A percentile compares a stretch with the other conserved stretches of the same genome.
phyloP scores from a whole-genome alignment of 2,113 vertebrate species.

The Epinephelus fuscoguttatus region DNA sequence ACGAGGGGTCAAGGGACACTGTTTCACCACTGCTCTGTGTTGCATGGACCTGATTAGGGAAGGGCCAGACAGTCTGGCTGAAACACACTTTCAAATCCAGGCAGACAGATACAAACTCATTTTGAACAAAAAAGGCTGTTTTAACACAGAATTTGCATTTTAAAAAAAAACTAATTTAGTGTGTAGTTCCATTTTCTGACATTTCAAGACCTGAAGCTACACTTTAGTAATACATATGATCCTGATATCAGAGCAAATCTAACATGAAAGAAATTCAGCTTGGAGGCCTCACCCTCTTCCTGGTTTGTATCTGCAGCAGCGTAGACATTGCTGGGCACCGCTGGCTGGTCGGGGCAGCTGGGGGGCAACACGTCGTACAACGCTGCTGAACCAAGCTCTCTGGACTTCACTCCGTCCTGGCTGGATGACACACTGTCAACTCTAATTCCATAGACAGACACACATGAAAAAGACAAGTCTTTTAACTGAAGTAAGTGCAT shows the following conservation, averaged over 20 bases:
- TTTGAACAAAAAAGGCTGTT: background rate
- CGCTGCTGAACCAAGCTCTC: constrained; percentile 90
- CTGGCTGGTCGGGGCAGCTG: constrained; percentile 90
- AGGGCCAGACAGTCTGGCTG: background rate
- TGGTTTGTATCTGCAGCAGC: constrained; percentile 81
- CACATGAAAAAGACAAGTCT: background rate
- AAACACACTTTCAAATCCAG: background rate
- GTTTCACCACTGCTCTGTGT: background rate
- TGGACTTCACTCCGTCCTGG: constrained; percentile 95
- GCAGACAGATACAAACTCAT: background rate
- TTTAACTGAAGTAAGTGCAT: background rate
- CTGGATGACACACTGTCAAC: constrained; percentile 93
- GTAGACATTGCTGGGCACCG: constrained; percentile 93
- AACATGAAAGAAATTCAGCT: background rate
- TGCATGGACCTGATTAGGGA: background rate
- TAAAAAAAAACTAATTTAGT: too few species aligned
- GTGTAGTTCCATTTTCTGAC: background rate
- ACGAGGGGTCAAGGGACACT: background rate
- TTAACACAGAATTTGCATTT: too few species aligned
- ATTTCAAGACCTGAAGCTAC: too few species aligned
- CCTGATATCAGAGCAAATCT: background rate
- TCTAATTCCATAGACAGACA: constrained; percentile 81
- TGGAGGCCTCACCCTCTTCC: constrained; percentile 77
- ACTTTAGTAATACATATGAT: background rate
- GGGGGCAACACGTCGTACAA: constrained; percentile 91